Evolutionary conservation across 1,140 invertebrate genomes (phyloP), one percentile per base, ranked within the genome.

Genomic region (Drosophila pandora): DNA sequence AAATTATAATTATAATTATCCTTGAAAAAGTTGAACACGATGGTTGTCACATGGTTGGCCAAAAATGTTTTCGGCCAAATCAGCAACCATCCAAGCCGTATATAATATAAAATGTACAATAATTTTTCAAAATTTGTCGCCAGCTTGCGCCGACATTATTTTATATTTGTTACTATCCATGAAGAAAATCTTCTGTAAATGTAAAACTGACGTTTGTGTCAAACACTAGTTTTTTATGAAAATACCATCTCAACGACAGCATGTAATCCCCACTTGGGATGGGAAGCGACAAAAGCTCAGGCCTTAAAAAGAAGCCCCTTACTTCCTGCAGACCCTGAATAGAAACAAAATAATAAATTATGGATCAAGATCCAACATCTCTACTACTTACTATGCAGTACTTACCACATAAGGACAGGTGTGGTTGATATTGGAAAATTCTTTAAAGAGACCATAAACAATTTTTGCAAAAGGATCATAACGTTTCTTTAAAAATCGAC

Each of bases 381-480:
- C 5, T 5, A 28, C 5, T n/a, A n/a, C n/a, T n/a, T n/a, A n/a
- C n/a, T 28, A 28, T 28, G 25, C 7, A 28, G 5, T 6, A 17
- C 39, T 68, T 53, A 71, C 54, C 47, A 71, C 41, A 25, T 23
- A 68, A 0, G 68, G 68, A 10, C 68, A 71, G 1, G 68, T 23
- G 34, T 71, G 68, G 25, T 71, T 71, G 2, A 71, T 53, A 13
- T 71, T 71, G 6, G 53, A 23, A 37, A 52, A 71, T 0, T 71
- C 30, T 17, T 39, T 58, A 6, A 45, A 45, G 1, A 71, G 39
- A 3, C 17, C 13, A 32, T 28, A 47, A 10, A 71, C 1, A 2
- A 72, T 48, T 6, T 0, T 39, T 2, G 7, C 17, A 34, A 69
- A 1, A 3, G 55, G 39, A 32, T 34, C 34, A 13, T 48, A 39